Evolutionary conservation across 2,888 invertebrate species (phyloP).

Genomic region (Pachymerium ferrugineum): DNA sequence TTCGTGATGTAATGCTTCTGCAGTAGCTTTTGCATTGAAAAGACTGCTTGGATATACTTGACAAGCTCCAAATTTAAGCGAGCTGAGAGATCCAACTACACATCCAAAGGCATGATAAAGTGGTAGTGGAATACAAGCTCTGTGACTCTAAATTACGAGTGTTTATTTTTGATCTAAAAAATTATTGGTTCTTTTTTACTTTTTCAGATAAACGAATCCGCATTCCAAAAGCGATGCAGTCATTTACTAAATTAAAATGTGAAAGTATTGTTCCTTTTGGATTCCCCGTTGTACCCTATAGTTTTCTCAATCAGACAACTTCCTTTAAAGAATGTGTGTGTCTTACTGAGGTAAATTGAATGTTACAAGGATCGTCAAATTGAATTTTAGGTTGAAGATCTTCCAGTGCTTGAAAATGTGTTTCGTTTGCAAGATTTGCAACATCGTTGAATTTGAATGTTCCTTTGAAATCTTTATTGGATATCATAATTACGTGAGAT

Average conservation of each 20-base stretch:
- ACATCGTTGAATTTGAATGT: neutral
- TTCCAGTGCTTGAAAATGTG: neutral
- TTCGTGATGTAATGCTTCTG: neutral
- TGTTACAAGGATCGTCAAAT: conserved; percentile 64
- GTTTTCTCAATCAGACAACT: neutral
- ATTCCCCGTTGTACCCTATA: conserved; percentile 68
- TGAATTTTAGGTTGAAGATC: conserved; percentile 51
- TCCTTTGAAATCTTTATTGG: conserved; percentile 49
- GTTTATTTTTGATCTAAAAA: no score
- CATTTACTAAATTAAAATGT: conserved; percentile 71
- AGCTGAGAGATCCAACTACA: neutral
- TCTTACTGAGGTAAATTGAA: conserved; percentile 71
- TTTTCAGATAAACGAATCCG: conserved; percentile 49
- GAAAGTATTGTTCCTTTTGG: conserved; percentile 70
- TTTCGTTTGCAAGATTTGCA: neutral
- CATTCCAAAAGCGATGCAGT: conserved; percentile 60
- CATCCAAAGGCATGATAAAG: neutral
- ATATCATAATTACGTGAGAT: conserved; percentile 45
- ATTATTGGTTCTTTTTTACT: no score
- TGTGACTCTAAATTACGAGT: neutral
- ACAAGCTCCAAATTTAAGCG: neutral
- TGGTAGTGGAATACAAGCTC: neutral
- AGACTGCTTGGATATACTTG: neutral
- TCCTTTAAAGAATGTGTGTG: conserved; percentile 39
- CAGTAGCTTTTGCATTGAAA: neutral